Evolutionary conservation across 2,113 vertebrate genomes (phyloP).

Genomic region (Etia nguti): DNA sequence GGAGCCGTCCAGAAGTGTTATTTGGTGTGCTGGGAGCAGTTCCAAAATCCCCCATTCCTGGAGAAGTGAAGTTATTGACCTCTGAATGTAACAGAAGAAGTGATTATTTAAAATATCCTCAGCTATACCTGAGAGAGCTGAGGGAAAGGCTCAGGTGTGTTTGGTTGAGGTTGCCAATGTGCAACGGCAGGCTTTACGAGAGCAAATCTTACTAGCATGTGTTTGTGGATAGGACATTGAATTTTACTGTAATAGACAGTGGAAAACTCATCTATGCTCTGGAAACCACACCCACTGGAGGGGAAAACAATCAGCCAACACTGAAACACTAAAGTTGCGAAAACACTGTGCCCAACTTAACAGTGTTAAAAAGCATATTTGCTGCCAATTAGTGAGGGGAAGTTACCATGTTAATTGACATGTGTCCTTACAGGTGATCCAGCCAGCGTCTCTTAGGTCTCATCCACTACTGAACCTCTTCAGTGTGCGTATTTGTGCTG

Average conservation of each 20-base stretch:
- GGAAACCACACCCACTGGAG: not conserved
- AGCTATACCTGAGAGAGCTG: not conserved
- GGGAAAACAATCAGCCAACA: not conserved
- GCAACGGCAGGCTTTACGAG: not conserved
- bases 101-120: not conserved
- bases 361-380: not conserved
- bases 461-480: no score
- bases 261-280: not conserved
- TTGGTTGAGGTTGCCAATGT: not conserved
- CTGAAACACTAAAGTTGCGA: not conserved
- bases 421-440: not conserved
- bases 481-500: no score
- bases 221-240: not conserved
- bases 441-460: not conserved
- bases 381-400: not conserved
- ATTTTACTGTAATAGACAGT: not conserved
- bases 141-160: not conserved
- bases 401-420: not conserved
- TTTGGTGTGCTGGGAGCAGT: constrained; percentile 11
- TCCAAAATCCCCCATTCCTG: not conserved
- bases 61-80: not conserved
- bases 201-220: not conserved
- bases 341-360: not conserved
- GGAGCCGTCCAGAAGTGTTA: constrained; percentile 10
- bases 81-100: not conserved